Evolutionary conservation across 2,113 vertebrate genomes (phyloP), one percentile per base, ranked within the genome.

Genomic region (Zonotrichia leucophrys): DNA sequence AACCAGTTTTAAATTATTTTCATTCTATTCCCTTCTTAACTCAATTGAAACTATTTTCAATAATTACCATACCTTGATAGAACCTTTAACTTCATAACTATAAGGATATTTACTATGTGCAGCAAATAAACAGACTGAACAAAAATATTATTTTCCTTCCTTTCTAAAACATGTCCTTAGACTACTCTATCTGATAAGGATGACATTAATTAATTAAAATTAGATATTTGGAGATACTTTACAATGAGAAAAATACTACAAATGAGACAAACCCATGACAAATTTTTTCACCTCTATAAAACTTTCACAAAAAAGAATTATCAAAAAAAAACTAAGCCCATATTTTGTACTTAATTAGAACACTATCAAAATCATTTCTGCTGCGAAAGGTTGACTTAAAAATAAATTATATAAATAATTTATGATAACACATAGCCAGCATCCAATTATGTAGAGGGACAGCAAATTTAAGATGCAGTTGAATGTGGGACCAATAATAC

Each of bases 1-100:
- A 98, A 98, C 97, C 96, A 97, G 94, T 97, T 97, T 94, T 92
- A 97, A 98, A 96, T 96, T 4, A 97, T 98, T 97, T 97, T 97
- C 95, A 96, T 97, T 96, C 83, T 90, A 60, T 89, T 96, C 94
- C 92, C 76, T 97, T 96, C 90, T 94, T 89, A 90, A 85, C 67
- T 96, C 89, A 84, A 46, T 47, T 92, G 91, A 96, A 98, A 97
- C 94, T 72, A 92, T n/a, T 96, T 96, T 50, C 79, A 96, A 81
- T 55, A 62, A 62, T 89, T 91, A 77, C 72, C 90, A 89, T 72
- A 97, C 94, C 93, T 96, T 91, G 83, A 92, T 8, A 78, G 63
- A 93, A 78, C 28, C 91, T 97, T 79, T 77, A 74, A 59, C 28
- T 78, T 62, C 41, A 46, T 70, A 86, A 94, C 37, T 70, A 69